Conservation (phyloP, 1,140 invertebrate genomes). For the Brachionus plicatilis region DNA sequence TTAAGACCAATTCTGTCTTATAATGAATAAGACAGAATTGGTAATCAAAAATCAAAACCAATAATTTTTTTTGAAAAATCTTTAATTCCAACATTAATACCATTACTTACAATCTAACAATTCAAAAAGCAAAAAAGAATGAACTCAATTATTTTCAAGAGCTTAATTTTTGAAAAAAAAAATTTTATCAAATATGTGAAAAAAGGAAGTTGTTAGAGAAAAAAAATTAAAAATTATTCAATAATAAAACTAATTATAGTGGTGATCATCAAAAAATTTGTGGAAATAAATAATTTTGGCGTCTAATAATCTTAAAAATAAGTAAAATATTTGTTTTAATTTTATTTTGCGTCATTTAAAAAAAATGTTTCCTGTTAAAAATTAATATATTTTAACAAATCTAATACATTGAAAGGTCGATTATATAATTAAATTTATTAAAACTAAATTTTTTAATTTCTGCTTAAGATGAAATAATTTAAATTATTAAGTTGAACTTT, state of each 20-base stretch:
- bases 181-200: not conserved
- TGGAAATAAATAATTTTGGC: not conserved
- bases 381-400: not conserved
- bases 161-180: not conserved
- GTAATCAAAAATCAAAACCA: too few species aligned
- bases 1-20: too few species aligned
- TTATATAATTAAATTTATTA: not conserved
- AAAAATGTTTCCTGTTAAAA: not conserved
- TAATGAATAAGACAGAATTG: too few species aligned
- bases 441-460: too few species aligned
- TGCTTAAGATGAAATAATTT: too few species aligned
- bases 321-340: not conserved
- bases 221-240: not conserved
- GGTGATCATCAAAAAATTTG: not conserved
- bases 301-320: not conserved
- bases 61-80: too few species aligned
- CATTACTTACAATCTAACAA: not conserved
- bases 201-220: not conserved
- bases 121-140: not conserved
- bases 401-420: not conserved
- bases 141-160: not conserved
- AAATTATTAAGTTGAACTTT: too few species aligned
- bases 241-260: not conserved
- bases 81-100: too few species aligned
- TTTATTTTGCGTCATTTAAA: not conserved